A percentile compares a stretch with the other conserved stretches of the same genome.
Evolutionary conservation across 2,113 vertebrate genomes (phyloP).

Genomic region (Lates calcarifer): DNA sequence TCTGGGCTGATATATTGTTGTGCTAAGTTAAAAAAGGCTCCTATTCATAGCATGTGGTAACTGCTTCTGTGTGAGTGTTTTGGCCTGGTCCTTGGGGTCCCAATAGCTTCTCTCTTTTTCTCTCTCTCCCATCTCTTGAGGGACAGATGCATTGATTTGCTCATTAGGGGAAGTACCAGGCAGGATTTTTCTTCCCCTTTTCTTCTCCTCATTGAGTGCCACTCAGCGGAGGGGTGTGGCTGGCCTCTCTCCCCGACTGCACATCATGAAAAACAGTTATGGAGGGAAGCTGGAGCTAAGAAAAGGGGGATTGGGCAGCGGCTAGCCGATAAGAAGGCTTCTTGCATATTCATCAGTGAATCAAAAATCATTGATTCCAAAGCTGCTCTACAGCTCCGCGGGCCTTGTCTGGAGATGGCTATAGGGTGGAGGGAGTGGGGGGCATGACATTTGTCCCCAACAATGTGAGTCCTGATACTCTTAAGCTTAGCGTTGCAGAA

Average conservation of each 20-base stretch:
- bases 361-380: conserved; percentile 85
- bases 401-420: conserved; percentile 78
- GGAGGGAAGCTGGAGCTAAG: conserved; percentile 58
- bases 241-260: conserved; percentile 84
- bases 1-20: conserved; percentile 82
- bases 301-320: conserved; percentile 70
- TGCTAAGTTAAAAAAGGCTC: conserved; percentile 83
- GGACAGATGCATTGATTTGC: conserved; percentile 86
- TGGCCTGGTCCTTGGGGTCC: conserved; percentile 79
- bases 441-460: conserved; percentile 84
- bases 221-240: conserved; percentile 84
- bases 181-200: conserved; percentile 75
- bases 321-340: conserved; percentile 79
- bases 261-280: conserved; percentile 83
- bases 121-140: conserved; percentile 77
- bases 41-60: conserved; percentile 83
- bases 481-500: conserved; percentile 59
- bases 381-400: conserved; percentile 83
- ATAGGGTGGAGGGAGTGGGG: conserved; percentile 57
- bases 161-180: conserved; percentile 84
- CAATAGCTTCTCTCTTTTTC: conserved; percentile 74
- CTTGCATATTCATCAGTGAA: conserved; percentile 92
- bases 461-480: conserved; percentile 72
- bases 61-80: conserved; percentile 83
- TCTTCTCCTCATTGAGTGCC: conserved; percentile 81